Percentiles rank a stretch among this genome's conserved stretches.
These are phyloP conservation scores for Chiloscyllium punctatum DNA, from an alignment of 2,797 vertebrate genomes.

Conservation along the genomic window DNA sequence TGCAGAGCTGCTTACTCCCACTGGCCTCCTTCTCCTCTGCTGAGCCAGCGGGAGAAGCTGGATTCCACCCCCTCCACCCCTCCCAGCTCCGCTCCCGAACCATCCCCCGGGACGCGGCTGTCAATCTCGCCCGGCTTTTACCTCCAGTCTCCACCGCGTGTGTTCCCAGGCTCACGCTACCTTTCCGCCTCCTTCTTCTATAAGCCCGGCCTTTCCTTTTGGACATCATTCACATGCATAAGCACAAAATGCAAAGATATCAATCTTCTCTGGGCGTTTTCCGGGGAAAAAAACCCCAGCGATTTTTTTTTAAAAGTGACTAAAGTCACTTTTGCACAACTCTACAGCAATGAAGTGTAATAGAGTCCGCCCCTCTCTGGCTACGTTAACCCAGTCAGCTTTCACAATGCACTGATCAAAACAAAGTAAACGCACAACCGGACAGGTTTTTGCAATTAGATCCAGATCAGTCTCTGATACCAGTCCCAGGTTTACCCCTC, in stretches of 20 bases:
- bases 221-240: not conserved
- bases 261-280: too few species aligned
- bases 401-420: not conserved
- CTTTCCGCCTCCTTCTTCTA: not conserved
- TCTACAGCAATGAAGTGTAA: not conserved
- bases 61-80: not conserved
- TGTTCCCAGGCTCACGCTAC: not conserved
- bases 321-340: not conserved
- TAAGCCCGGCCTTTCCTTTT: conserved; percentile 3
- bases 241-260: not conserved
- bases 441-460: not conserved
- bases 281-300: not conserved
- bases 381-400: not conserved
- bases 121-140: not conserved
- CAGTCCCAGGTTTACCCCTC: not conserved
- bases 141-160: not conserved
- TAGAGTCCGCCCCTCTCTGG: not conserved
- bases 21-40: not conserved
- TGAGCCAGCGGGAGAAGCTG: not conserved
- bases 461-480: not conserved
- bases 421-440: not conserved
- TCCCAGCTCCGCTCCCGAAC: not conserved
- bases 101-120: not conserved
- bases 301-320: not conserved
- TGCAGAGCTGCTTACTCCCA: not conserved